Percentiles rank a stretch among this genome's conserved stretches.
Evolutionary conservation across 2,888 invertebrate genomes (phyloP).

Genomic region (Catotricha subobsoleta): DNA sequence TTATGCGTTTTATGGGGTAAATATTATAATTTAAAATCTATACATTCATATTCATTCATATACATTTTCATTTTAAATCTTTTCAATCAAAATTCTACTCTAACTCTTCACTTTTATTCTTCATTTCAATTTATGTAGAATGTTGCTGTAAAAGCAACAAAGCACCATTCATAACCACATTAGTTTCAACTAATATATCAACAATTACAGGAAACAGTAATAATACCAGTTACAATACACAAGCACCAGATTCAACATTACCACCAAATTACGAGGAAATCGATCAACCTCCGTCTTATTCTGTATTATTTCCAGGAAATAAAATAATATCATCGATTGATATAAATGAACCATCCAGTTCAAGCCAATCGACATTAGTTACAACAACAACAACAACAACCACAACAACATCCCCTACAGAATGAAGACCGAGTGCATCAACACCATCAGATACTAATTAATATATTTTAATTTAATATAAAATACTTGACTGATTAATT

Average conservation of each 20-base stretch:
- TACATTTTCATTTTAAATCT: not conserved
- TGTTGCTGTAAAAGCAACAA: slow-evolving; percentile 7
- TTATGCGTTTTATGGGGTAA: slow-evolving; percentile 49
- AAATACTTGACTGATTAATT: not conserved
- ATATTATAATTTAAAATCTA: slow-evolving; percentile 10
- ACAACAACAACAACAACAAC: not conserved
- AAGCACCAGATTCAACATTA: slow-evolving; percentile 29
- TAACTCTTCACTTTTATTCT: not conserved
- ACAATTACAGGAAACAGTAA: slow-evolving; percentile 2
- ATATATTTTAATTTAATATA: too few species aligned
- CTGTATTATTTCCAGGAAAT: slow-evolving; percentile 41
- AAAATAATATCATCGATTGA: too few species aligned
- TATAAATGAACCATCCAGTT: slow-evolving; percentile 12
- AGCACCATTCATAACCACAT: not conserved
- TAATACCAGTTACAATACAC: slow-evolving; percentile 15
- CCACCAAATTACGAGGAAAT: slow-evolving; percentile 38
- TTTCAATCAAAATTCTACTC: too few species aligned
- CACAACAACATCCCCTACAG: not conserved
- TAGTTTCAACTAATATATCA: slow-evolving; percentile 1
- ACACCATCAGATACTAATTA: not conserved
- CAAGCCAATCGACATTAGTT: not conserved
- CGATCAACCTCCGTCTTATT: slow-evolving; percentile 45
- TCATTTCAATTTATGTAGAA: slow-evolving; percentile 1
- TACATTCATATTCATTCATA: not conserved
- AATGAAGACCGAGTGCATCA: not conserved